These are phyloP conservation scores for Xiphias gladius DNA, from an alignment of 2,113 vertebrate genomes.

Conservation along the genomic window DNA sequence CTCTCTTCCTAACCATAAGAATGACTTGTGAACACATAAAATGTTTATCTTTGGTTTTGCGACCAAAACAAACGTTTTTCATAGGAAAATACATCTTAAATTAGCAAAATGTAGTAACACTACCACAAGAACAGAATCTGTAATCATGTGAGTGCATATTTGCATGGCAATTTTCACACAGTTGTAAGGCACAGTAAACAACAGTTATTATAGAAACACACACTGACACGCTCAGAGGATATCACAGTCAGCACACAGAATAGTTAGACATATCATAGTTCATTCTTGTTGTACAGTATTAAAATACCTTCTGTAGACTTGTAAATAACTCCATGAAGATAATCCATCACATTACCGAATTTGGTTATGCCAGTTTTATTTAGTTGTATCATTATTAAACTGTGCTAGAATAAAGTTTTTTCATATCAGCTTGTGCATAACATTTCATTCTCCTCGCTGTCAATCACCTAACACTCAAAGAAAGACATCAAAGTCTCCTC, in stretches of 20 bases:
- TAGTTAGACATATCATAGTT: background rate
- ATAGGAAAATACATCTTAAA: constrained; percentile 58
- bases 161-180: constrained; percentile 19
- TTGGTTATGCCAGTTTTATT: background rate
- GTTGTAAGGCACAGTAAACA: constrained; percentile 22
- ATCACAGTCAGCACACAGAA: background rate
- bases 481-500: constrained; percentile 14
- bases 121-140: constrained; percentile 37
- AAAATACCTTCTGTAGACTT: background rate
- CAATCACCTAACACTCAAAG: background rate
- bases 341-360: background rate
- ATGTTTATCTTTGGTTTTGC: constrained; percentile 48
- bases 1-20: constrained; percentile 26
- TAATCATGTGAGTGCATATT: constrained; percentile 43
- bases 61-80: constrained; percentile 53
- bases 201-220: constrained; percentile 12
- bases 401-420: background rate
- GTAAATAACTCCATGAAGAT: background rate
- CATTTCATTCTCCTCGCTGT: background rate
- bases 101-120: constrained; percentile 21
- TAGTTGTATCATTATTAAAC: background rate
- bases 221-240: constrained; percentile 11
- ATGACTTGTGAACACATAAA: constrained; percentile 31
- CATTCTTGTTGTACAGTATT: background rate
- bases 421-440: background rate